Evolutionary conservation across 1,140 invertebrate species (phyloP).

Genomic region (Epicauta chinensis): DNA sequence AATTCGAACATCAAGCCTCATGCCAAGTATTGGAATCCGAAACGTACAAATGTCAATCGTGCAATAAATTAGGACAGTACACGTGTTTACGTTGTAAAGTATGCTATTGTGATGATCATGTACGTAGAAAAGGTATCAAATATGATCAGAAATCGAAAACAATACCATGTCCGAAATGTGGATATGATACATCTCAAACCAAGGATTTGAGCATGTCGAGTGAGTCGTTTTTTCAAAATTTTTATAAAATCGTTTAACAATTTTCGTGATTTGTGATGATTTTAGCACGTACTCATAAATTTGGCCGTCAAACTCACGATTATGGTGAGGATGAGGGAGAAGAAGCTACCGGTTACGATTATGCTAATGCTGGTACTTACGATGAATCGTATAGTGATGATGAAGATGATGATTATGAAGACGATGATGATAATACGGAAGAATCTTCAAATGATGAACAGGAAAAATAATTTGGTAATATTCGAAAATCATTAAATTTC

Average conservation of each 20-base stretch:
- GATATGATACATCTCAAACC: slow-evolving; percentile 83
- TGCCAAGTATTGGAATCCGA: slow-evolving; percentile 92
- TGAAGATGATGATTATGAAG: slow-evolving; percentile 48
- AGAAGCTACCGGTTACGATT: slow-evolving; percentile 45
- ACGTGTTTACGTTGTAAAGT: slow-evolving; percentile 92
- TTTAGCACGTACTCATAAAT: slow-evolving; percentile 71
- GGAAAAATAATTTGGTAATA: background rate
- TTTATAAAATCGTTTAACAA: background rate
- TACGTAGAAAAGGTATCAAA: slow-evolving; percentile 86
- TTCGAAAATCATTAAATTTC: too few relatives aligned
- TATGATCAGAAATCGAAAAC: slow-evolving; percentile 76
- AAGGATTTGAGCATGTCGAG: slow-evolving; percentile 95
- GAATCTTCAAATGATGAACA: slow-evolving; percentile 26
- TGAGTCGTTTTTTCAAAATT: slow-evolving; percentile 46
- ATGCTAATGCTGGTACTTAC: slow-evolving; percentile 49
- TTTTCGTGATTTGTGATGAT: slow-evolving; percentile 13
- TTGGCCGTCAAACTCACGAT: slow-evolving; percentile 65
- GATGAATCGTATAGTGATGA: slow-evolving; percentile 52
- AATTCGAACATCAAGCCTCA: slow-evolving; percentile 97
- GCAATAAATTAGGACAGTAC: slow-evolving; percentile 89
- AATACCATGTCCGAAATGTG: slow-evolving; percentile 93
- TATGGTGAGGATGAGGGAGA: slow-evolving; percentile 57
- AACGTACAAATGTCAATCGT: slow-evolving; percentile 94
- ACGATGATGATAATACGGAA: slow-evolving; percentile 43
- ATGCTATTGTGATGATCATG: slow-evolving; percentile 96